A percentile compares a stretch with the other conserved stretches of the same genome.
These are phyloP conservation scores for Eublepharis macularius DNA, from an alignment of 2,113 vertebrate genomes.

Conservation along the genomic window DNA sequence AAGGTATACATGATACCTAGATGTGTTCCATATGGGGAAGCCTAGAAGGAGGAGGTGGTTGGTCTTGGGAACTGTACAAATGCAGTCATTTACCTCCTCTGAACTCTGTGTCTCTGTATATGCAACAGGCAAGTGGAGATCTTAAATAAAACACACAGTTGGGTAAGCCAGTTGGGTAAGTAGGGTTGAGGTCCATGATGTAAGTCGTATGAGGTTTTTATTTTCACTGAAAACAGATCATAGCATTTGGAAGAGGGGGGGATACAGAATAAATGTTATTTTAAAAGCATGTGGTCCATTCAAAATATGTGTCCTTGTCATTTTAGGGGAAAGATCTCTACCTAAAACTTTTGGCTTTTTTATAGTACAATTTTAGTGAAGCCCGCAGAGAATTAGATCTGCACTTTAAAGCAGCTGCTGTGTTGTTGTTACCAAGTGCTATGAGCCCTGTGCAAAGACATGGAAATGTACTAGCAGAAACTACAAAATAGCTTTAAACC, in stretches of 20 bases:
- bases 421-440: neutral
- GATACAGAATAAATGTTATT: neutral
- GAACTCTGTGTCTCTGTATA: too few species aligned
- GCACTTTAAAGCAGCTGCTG: neutral
- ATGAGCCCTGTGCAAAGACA: neutral
- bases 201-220: neutral
- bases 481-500: neutral
- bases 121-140: neutral
- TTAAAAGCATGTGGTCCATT: neutral
- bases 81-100: too few species aligned
- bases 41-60: too few species aligned
- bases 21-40: too few species aligned
- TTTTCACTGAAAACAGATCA: neutral
- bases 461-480: neutral
- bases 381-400: neutral
- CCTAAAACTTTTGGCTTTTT: neutral
- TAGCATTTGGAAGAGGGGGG: neutral
- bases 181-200: neutral
- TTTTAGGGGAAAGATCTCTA: neutral
- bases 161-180: neutral
- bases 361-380: neutral
- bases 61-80: too few species aligned
- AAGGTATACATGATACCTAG: too few species aligned
- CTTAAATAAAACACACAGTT: neutral
- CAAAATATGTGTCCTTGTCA: neutral